Evolutionary conservation across 1,140 invertebrate species (phyloP).

Genomic region (Trichonephila inaurata): DNA sequence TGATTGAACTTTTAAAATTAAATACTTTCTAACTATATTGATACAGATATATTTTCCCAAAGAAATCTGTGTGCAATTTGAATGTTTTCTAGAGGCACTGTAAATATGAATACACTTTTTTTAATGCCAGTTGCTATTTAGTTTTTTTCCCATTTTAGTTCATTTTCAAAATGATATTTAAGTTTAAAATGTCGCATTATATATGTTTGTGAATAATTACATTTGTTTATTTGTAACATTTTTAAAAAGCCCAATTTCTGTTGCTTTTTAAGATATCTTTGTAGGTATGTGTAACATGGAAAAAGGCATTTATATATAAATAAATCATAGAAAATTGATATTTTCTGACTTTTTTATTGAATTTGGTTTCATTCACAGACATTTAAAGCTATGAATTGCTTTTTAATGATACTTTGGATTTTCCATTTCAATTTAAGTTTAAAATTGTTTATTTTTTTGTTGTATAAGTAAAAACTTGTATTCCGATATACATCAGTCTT

Average conservation of each 20-base stretch:
- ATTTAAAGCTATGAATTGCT: no score
- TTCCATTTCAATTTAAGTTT: no score
- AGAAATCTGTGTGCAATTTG: constrained; percentile 74
- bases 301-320: constrained; percentile 73
- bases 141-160: neutral
- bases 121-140: constrained; percentile 32
- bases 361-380: neutral
- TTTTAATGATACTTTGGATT: no score
- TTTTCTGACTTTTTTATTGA: neutral
- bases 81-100: constrained; percentile 64
- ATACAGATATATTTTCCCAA: constrained; percentile 73
- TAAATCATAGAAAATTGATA: constrained; percentile 56
- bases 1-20: neutral
- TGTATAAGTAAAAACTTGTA: no score
- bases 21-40: constrained; percentile 31
- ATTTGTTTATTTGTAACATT: constrained; percentile 50
- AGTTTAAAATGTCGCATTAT: constrained; percentile 28
- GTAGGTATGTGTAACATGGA: constrained; percentile 73
- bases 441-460: no score
- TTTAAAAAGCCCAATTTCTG: constrained; percentile 62
- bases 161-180: neutral
- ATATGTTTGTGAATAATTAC: constrained; percentile 54
- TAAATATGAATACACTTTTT: constrained; percentile 59
- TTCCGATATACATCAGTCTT: no score
- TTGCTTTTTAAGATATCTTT: constrained; percentile 54